phyloP scores from a whole-genome alignment of 2,797 vertebrate genomes.

The Peromyscus eremicus region DNA sequence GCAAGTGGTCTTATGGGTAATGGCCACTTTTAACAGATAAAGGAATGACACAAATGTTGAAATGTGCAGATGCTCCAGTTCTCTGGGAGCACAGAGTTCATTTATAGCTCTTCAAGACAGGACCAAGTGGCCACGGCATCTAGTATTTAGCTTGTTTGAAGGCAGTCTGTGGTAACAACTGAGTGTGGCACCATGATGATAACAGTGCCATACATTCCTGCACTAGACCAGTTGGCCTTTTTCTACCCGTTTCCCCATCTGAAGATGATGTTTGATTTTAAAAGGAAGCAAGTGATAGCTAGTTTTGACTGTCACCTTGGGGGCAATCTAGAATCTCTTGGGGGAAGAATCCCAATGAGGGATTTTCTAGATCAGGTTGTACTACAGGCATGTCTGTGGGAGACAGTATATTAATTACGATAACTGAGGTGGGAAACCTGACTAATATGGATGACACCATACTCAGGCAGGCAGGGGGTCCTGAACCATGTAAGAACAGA shows the following conservation, averaged over 20 bases:
- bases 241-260: constrained; percentile 6
- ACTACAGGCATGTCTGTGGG: not conserved
- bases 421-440: too few species aligned
- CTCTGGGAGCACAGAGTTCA: constrained; percentile 69
- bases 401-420: not conserved
- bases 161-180: not conserved
- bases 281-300: not conserved
- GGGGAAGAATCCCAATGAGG: not conserved
- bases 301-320: not conserved
- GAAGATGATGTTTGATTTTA: constrained; percentile 21
- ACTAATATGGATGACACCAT: too few species aligned
- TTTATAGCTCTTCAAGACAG: constrained; percentile 66
- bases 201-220: not conserved
- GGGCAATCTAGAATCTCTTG: not conserved
- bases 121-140: constrained; percentile 73
- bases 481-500: not conserved
- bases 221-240: not conserved
- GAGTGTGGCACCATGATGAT: not conserved
- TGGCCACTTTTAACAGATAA: constrained; percentile 82
- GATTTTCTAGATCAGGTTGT: not conserved
- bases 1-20: constrained; percentile 84
- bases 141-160: constrained; percentile 72
- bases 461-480: not conserved
- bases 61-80: constrained; percentile 70
- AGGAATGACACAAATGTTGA: constrained; percentile 81